Base-by-base conservation (phyloP, 2,888 invertebrate genomes). In the Drosophila gaucha region DNA sequence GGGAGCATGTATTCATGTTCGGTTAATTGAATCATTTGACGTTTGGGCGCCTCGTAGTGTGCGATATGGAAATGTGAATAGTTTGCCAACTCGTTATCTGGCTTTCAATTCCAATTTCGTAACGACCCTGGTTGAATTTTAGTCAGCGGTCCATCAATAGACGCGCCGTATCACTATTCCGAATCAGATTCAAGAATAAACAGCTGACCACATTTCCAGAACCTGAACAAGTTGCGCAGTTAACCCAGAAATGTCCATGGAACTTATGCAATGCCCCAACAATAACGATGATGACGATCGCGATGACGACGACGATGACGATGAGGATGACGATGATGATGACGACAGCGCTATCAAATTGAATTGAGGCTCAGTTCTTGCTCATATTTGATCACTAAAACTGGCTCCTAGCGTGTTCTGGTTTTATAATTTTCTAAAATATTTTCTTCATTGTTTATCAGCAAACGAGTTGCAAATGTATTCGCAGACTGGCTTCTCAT, bases 1-100 rank as follows among this genome's bases (percentile, higher is more conserved):
- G 24, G 44, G 46, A 49, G 14, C 39, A 54, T 51, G 36, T 58
- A 38, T 56, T 56, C 39, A 55, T 47, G 49, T 39, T 51, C 4
- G 31, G 35, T 69, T 72, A 75, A 73, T 73, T 73, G 72, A 75
- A 73, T 75, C 66, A 74, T 65, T 58, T 39, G 41, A 26, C 16
- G 41, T 6, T 38, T 24, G 8, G 44, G 18, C 51, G 47, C 28
- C 14, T 33, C 49, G 18, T 35, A 44, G 38, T 18, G 38, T 14
- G 43, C 28, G 44, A 20, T 67, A 67, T 67, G 70, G 36, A 62
- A 74, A 70, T 70, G 41, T 26, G 26, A 67, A 47, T 47, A 38
- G 69, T 62, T 71, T 12, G 41, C 38, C 49, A 67, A 36, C 56
- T 74, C 52, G 18, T 51, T 57, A 64, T 52, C 64, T 51, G 38